Base-by-base conservation (phyloP, 2,113 vertebrate species). In the Eidolon helvum region DNA sequence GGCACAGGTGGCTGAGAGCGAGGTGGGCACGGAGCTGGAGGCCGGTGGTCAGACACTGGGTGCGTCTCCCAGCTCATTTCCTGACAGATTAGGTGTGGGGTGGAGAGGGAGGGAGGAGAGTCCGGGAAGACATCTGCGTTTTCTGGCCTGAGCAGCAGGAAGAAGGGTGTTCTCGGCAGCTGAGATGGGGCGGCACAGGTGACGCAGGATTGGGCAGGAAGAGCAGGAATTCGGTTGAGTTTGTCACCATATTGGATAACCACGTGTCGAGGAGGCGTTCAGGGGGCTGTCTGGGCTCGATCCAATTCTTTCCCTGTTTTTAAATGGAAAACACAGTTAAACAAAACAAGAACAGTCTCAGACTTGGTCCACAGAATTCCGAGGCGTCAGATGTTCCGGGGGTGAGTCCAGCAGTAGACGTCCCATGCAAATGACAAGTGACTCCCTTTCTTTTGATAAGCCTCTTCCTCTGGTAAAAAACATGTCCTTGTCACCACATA, bases 201-300 rank as follows among this genome's bases (percentile, higher is more conserved):
- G 4, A 15, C 0, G 14, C 53, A 10, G 45, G 12, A 33, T 26
- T 53, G 2, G 16, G 45, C 77, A 65, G 86, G 11, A 35, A 30
- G 35, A 16, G 35, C 45, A 8, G 43, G 45, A 61, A 12, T 14
- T 28, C 45, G 12, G 0, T 2, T 16, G 30, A 74, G 45, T 14
- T 2, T 5, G 16, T 28, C 26, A 4, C 50, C 14, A 0, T 5
- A 1, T 30, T 3, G 22, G 40, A 28, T 38, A 7, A 10, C 33
- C 28, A 1, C 0, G 22, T 4, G 33, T 50, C 0, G 5, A 33
- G 43, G 30, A 2, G 38, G 14, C 14, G 0, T 15, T 38, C 7
- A 4, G 24, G 50, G 65, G 61, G 26, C 28, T 15, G 7, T 24
- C 53, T 12, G 78, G 26, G 40, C 38, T 2, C 0, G 3, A 9